Base-by-base conservation (phyloP, 2,797 vertebrate species). In the Protonibea diacanthus region DNA sequence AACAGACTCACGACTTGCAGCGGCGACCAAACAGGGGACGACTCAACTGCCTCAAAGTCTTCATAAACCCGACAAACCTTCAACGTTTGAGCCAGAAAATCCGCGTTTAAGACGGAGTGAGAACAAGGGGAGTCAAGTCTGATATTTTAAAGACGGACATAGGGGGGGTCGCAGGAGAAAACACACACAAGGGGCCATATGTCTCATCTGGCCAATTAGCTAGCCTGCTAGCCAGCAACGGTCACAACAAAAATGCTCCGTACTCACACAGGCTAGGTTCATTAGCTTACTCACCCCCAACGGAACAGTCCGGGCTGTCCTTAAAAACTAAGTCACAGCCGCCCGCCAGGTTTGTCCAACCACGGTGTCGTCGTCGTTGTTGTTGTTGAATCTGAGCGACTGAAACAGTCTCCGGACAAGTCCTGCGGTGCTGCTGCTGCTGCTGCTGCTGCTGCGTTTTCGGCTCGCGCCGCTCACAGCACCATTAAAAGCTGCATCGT, bases 401-500 rank as follows among this genome's bases (percentile, higher is more conserved):
- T 29, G 2, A 38, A 9, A 53, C 65, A 2, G 68, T 60, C 13
- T 71, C 74, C 42, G 61, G 78, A 82, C 75, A 15, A 87, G 67
- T 38, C 65, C 82, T 66, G 82, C 65, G 74, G 82, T 63, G 74
- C 74, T 20, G 75, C 23, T 27, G 25, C 25, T 27, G 25, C 25
- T 27, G 25, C 25, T 27, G 25, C 25, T 25, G 25, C 25, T 47
- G 80, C 82, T 77, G 82, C 84, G 88, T 85, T 76, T 75, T 48
- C 61, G 18, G 59, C 10, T 77, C 75, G 67, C 80, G 51, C 64
- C 69, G 75, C 78, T 91, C 82, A 80, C 83, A 77, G 91, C 87
- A 72, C 89, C 92, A 92, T 93, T 93, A 93, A 93, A 91, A 91
- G 83, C 92, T 93, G 93, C 93, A 94, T 93, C 91, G 93, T 93